Evolutionary conservation across 2,113 vertebrate genomes (phyloP), one percentile per base, ranked within the genome.

Genomic region (Castor canadensis): DNA sequence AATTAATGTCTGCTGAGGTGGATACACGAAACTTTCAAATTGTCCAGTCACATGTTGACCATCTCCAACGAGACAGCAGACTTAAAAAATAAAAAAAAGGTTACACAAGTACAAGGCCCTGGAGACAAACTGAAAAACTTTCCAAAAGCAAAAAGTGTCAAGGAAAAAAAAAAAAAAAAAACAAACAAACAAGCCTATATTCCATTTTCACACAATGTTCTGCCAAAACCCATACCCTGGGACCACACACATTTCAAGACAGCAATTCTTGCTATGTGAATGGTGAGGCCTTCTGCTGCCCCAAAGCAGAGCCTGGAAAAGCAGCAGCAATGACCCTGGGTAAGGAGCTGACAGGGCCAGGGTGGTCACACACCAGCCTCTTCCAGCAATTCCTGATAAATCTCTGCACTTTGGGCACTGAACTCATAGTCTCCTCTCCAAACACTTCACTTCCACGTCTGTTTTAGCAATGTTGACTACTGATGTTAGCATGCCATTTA

Each of bases 201-300:
- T 94, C 45, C 47, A 72, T 69, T 90, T 85, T 94, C 85, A 97
- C 67, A 83, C 24, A 80, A 81, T 86, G 69, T 96, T 92, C 90
- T 93, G 92, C 95, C 96, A 91, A 97, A 90, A 19, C 38, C 92
- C 58, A 56, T 49, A 62, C 43, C 49, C 66, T 83, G 89, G 0
- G 47, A 95, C 71, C 72, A 81, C 94, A 93, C 71, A 67, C 66
- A 62, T 72, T 87, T 90, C 24, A 9, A 73, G 85, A 94, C 80
- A 58, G 40, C 2, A 22, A 56, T 28, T 90, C 30, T 30, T 7
- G 19, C 84, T n/a, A 24, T 67, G 30, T 75, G 45, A 81, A 73
- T 19, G 0, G 3, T 35, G 45, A 82, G 60, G 32, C 40, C 54
- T 79, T 32, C 79, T 3, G 20, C 30, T 45, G 71, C 45, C 49